A percentile compares a stretch with the other conserved stretches of the same genome.
These are phyloP conservation scores for Petrocephalus microphthalmus DNA, from an alignment of 2,113 vertebrate species.

Conservation along the genomic window DNA sequence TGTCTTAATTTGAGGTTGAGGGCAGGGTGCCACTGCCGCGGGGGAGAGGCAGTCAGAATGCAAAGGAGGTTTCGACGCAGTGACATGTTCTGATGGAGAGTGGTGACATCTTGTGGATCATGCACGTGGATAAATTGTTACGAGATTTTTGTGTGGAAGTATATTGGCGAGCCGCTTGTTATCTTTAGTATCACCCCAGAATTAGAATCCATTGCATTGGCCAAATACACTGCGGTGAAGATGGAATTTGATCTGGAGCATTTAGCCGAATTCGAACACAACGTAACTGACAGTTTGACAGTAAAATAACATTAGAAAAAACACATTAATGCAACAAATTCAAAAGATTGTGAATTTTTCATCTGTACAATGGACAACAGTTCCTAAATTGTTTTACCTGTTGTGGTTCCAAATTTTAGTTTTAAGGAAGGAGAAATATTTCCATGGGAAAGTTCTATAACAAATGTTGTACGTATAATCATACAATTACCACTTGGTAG, in stretches of 20 bases:
- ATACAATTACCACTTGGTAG: background rate
- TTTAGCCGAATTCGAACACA: background rate
- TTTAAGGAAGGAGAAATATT: too few relatives aligned
- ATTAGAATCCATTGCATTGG: background rate
- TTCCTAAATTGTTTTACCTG: background rate
- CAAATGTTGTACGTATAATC: background rate
- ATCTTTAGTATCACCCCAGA: background rate
- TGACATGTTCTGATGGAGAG: background rate
- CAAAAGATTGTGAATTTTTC: background rate
- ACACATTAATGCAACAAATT: background rate
- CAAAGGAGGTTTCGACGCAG: conserved; percentile 4
- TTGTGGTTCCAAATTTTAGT: too few relatives aligned
- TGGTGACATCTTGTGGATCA: conserved; percentile 8
- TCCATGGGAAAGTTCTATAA: background rate
- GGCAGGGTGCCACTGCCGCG: background rate
- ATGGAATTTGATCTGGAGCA: background rate
- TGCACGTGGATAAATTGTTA: background rate
- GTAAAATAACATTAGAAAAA: background rate
- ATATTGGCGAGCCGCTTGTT: background rate
- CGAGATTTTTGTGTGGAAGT: background rate
- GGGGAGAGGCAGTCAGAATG: background rate
- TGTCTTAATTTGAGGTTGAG: background rate
- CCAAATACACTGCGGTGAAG: background rate
- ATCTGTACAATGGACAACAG: background rate
- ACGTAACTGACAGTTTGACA: background rate